These are phyloP conservation scores for Minunthozetes semirufus DNA, from an alignment of 2,888 invertebrate species.

Conservation along the genomic window DNA sequence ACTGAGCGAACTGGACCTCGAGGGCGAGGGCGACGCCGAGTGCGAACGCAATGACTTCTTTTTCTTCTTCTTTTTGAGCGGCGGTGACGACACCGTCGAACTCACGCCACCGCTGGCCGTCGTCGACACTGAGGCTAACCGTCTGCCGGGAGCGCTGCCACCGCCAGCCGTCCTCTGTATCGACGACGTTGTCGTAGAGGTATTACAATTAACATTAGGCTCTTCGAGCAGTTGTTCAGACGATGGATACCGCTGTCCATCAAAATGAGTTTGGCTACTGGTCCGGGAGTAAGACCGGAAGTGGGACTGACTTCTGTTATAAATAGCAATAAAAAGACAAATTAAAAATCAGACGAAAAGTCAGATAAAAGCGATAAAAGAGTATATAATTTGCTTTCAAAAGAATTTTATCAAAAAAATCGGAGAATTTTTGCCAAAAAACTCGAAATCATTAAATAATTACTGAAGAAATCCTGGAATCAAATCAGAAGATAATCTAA, in stretches of 20 bases:
- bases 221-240: conserved; percentile 20
- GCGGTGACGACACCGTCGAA: conserved; percentile 28
- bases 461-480: neutral
- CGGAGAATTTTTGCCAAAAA: too few relatives aligned
- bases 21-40: conserved; percentile 45
- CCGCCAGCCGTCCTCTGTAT: neutral
- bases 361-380: neutral
- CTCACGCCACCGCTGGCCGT: conserved; percentile 22
- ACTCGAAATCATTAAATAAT: too few relatives aligned
- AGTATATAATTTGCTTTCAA: too few relatives aligned
- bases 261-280: conserved; percentile 22
- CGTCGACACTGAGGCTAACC: conserved; percentile 9
- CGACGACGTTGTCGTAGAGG: neutral
- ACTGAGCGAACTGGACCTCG: conserved; percentile 45
- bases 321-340: neutral
- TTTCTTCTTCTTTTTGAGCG: conserved; percentile 36
- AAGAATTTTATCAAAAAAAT: too few relatives aligned
- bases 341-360: neutral
- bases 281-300: neutral
- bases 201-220: conserved; percentile 2
- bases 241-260: conserved; percentile 14
- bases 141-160: neutral
- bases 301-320: conserved; percentile 9
- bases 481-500: neutral
- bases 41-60: conserved; percentile 36